phyloP scores from a whole-genome alignment of 2,888 invertebrate species.

The Lapara coniferarum region DNA sequence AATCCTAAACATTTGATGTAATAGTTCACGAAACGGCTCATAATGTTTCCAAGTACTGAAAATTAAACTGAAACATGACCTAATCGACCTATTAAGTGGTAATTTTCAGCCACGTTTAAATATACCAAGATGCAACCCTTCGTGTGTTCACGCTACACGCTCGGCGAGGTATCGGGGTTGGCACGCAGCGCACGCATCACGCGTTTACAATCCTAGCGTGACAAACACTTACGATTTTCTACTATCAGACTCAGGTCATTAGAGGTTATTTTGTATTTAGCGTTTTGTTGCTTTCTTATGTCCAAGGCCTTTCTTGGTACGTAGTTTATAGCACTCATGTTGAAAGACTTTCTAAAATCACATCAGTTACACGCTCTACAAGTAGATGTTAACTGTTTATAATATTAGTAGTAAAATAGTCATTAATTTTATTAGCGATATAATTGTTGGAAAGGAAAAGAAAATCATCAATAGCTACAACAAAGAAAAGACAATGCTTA shows the following conservation, averaged over 20 bases:
- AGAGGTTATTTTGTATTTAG: too few species aligned
- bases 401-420: background rate
- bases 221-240: slow-evolving; percentile 13
- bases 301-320: too few species aligned
- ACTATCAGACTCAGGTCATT: too few species aligned
- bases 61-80: background rate
- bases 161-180: slow-evolving; percentile 47
- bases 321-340: too few species aligned
- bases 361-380: too few species aligned
- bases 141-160: slow-evolving; percentile 40
- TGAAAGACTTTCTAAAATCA: too few species aligned
- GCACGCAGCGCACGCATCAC: slow-evolving; percentile 43
- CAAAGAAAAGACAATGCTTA: too few species aligned
- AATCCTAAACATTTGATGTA: background rate
- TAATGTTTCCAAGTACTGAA: background rate
- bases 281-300: background rate
- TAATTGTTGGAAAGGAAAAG: too few species aligned
- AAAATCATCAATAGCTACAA: too few species aligned
- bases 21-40: background rate
- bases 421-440: too few species aligned
- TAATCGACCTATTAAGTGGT: slow-evolving; percentile 15
- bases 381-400: background rate
- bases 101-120: slow-evolving; percentile 34
- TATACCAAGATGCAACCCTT: slow-evolving; percentile 34
- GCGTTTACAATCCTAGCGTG: slow-evolving; percentile 29